A percentile compares a stretch with the other conserved stretches of the same genome.
These are phyloP conservation scores for Pseudanteris insignis DNA, from an alignment of 2,888 invertebrate genomes.

Conservation along the genomic window DNA sequence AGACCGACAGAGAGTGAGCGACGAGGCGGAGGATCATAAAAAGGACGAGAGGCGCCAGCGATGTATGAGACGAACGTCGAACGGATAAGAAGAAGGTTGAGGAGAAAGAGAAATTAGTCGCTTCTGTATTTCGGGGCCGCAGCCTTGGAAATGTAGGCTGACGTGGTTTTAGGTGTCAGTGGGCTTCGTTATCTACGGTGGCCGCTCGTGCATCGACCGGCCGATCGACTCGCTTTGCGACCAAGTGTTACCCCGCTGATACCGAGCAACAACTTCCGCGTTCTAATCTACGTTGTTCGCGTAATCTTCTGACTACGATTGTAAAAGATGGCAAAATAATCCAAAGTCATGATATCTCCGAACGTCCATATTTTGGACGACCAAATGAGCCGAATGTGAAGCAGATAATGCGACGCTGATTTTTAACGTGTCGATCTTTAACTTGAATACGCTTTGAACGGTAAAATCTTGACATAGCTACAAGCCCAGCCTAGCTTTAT, in stretches of 20 bases:
- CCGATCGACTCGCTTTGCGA: conserved; percentile 53
- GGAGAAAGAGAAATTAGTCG: conserved; percentile 49
- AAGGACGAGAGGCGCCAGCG: conserved; percentile 22
- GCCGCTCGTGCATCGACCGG: conserved; percentile 46
- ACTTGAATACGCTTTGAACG: no score
- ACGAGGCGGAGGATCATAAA: no score
- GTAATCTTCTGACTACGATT: conserved; percentile 24
- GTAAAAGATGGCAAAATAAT: no score
- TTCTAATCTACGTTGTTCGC: conserved; percentile 39
- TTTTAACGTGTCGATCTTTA: no score
- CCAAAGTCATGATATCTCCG: no score
- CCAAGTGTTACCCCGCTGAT: conserved; percentile 52
- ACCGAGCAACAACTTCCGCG: conserved; percentile 43
- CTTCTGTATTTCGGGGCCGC: conserved; percentile 47
- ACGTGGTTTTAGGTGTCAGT: conserved; percentile 45
- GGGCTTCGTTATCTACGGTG: conserved; percentile 43
- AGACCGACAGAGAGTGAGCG: no score
- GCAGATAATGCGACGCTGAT: no score
- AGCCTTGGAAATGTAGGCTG: conserved; percentile 54
- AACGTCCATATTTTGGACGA: no score
- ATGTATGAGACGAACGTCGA: conserved; percentile 9
- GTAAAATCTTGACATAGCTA: no score
- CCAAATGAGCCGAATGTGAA: no score
- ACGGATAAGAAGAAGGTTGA: neutral
- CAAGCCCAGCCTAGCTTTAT: no score